These are phyloP conservation scores for Harpalus rubripes DNA, from an alignment of 2,888 invertebrate genomes.

Conservation along the genomic window DNA sequence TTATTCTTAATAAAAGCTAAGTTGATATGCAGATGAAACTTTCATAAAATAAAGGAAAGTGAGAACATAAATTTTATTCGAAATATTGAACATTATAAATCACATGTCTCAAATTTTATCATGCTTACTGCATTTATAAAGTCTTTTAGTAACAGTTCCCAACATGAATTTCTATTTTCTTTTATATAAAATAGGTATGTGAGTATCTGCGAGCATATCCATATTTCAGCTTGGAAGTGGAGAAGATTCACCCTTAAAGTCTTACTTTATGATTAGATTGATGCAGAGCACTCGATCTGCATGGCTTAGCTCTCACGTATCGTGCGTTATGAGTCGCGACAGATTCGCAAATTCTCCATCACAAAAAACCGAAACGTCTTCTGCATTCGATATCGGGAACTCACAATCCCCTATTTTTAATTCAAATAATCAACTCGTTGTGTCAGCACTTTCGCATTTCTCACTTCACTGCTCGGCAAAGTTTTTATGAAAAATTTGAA, in stretches of 20 bases:
- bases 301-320: slow-evolving; percentile 1
- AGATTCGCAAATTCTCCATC: slow-evolving; percentile 27
- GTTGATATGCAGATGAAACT: no score
- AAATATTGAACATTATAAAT: no score
- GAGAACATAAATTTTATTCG: no score
- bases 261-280: slow-evolving; percentile 20
- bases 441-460: slow-evolving; percentile 58
- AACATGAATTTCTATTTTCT: no score
- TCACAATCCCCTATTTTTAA: slow-evolving; percentile 50
- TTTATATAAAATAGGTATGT: no score
- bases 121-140: no score
- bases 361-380: slow-evolving; percentile 38
- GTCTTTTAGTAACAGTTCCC: no score
- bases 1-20: no score
- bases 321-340: slow-evolving; percentile 21
- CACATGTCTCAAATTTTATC: no score
- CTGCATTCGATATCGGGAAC: slow-evolving; percentile 54
- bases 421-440: slow-evolving; percentile 59
- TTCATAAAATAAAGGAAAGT: no score
- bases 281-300: slow-evolving; percentile 2
- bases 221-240: background rate
- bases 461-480: slow-evolving; percentile 17
- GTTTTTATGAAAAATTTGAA: slow-evolving; percentile 63
- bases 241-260: background rate
- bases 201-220: background rate